These are phyloP conservation scores for Nemapogon koenigi DNA, from an alignment of 2,888 invertebrate genomes.

Conservation along the genomic window DNA sequence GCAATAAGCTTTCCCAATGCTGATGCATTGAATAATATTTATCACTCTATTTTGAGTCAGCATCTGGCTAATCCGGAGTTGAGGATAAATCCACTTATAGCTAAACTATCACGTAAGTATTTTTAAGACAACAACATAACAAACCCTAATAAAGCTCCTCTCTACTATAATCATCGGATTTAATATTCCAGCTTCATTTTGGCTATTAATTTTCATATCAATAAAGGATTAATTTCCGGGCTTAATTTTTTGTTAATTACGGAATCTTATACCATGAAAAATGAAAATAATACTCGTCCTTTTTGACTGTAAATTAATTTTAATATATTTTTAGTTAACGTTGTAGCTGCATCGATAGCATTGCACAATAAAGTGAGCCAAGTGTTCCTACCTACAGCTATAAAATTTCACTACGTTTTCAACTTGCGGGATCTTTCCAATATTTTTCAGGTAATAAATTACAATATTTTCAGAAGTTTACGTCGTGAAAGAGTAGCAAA, in stretches of 20 bases:
- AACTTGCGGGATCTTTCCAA: conserved; percentile 95
- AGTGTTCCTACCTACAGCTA: conserved; percentile 92
- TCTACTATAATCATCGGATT: conserved; percentile 1
- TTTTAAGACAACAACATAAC: no score
- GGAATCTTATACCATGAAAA: no score
- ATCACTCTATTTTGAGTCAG: conserved; percentile 85
- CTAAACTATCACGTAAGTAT: conserved; percentile 65
- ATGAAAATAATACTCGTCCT: neutral
- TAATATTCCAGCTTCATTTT: neutral
- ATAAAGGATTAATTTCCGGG: no score
- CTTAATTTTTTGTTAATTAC: no score
- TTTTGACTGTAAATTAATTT: conserved; percentile 11
- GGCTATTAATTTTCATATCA: no score
- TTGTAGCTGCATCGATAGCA: conserved; percentile 83
- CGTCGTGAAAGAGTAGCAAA: neutral
- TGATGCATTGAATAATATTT: conserved; percentile 88
- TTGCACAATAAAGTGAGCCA: conserved; percentile 87
- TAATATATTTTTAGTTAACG: conserved; percentile 52
- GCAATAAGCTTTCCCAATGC: conserved; percentile 82
- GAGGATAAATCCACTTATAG: conserved; percentile 74
- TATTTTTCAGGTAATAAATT: conserved; percentile 79
- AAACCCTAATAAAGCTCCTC: neutral
- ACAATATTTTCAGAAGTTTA: neutral
- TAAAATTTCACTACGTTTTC: conserved; percentile 96
- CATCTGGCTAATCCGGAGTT: conserved; percentile 84